phyloP scores from a whole-genome alignment of 37 sponge, comb jelly and placozoan genomes.

The Beroe forskalii region DNA sequence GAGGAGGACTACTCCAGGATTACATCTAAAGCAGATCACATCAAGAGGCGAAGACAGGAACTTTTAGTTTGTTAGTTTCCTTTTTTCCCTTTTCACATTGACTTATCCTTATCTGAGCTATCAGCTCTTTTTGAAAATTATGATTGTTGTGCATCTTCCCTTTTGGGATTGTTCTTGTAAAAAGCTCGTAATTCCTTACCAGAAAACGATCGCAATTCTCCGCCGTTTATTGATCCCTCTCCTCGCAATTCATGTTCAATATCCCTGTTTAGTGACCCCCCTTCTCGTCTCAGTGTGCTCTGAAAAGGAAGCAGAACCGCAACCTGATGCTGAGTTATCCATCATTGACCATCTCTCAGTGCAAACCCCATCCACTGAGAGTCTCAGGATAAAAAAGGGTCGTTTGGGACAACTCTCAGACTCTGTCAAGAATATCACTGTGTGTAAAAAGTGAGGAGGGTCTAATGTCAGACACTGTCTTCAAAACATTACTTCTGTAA shows the following conservation, averaged over 20 bases:
- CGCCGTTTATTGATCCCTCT: too few species aligned
- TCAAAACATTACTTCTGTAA: too few species aligned
- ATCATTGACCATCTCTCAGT: background rate
- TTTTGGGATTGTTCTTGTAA: too few species aligned
- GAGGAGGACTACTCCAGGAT: background rate
- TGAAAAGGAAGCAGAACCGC: background rate
- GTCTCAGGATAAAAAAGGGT: background rate
- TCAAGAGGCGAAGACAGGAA: constrained; percentile 18
- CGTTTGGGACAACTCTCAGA: background rate
- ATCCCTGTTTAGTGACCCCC: too few species aligned
- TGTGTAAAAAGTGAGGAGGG: background rate
- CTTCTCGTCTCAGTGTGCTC: background rate
- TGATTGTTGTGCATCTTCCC: too few species aligned
- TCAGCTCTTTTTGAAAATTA: too few species aligned
- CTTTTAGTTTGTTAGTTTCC: background rate
- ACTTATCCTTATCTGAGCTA: background rate
- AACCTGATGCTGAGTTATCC: background rate
- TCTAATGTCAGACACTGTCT: too few species aligned
- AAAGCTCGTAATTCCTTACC: too few species aligned
- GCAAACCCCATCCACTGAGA: constrained; percentile 6
- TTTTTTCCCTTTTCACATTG: background rate
- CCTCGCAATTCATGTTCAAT: too few species aligned
- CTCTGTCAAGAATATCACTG: constrained; percentile 5
- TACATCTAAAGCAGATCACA: background rate
- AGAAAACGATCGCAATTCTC: too few species aligned